Evolutionary conservation across 2,888 invertebrate genomes (phyloP).

Genomic region (Lysandra bellargus): DNA sequence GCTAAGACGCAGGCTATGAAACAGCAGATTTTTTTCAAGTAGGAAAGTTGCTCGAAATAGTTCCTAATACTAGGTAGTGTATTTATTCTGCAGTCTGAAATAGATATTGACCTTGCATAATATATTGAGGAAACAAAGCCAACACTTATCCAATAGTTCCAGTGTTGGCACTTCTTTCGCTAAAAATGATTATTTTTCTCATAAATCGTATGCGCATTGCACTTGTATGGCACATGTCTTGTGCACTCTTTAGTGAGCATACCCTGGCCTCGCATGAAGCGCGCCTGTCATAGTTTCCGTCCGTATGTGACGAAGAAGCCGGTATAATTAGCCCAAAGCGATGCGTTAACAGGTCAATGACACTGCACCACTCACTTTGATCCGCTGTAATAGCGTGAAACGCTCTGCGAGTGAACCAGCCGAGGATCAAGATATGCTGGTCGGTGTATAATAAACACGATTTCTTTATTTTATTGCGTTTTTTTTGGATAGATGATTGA

Average conservation of each 20-base stretch:
- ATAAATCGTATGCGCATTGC: neutral
- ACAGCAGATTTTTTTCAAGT: too few species aligned
- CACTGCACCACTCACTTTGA: conserved; percentile 45
- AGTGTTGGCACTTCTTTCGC: neutral
- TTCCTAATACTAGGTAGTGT: too few species aligned
- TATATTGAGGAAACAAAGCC: neutral
- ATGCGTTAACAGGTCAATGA: conserved; percentile 76
- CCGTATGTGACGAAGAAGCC: conserved; percentile 36
- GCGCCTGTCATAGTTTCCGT: conserved; percentile 32
- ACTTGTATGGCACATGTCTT: neutral
- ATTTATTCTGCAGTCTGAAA: too few species aligned
- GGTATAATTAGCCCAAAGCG: conserved; percentile 68
- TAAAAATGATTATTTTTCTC: neutral
- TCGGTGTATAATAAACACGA: neutral
- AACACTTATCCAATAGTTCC: too few species aligned
- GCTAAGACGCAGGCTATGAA: too few species aligned
- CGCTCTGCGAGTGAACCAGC: too few species aligned
- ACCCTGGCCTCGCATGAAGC: neutral
- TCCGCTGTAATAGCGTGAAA: neutral
- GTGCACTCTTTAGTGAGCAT: neutral
- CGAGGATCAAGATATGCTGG: neutral
- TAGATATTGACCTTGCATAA: too few species aligned
- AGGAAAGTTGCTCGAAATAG: too few species aligned
- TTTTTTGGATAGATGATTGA: neutral
- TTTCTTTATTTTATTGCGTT: conserved; percentile 1